Evolutionary conservation across 2,797 vertebrate species (phyloP), one percentile per base, ranked within the genome.

Genomic region (Rallus crepitans): DNA sequence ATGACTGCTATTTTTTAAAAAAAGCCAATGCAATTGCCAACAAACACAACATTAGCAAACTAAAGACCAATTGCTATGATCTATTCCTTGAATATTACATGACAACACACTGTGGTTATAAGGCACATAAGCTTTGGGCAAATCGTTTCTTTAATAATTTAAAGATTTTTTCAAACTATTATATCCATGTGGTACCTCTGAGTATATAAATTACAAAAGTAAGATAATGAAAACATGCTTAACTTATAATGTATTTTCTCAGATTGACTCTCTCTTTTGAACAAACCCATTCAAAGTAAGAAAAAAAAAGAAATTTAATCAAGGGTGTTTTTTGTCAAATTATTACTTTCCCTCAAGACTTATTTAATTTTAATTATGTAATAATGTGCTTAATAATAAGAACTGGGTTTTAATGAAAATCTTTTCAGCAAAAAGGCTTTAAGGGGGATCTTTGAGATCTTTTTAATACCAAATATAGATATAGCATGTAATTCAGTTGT

Each of bases 311-410:
- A 93, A 89, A 86, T 35, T 65, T 84, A 90, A 95, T 90, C 63
- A 93, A 71, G 88, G 17, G 55, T 42, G 8, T 83, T 79, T 92
- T 92, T 90, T 73, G 56, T 82, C 55, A 77, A 94, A 85, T 84
- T 96, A 90, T 81, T 93, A 76, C 70, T 96, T 93, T 85, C 81
- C 69, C 90, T 24, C 75, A 94, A 94, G 90, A 93, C 71, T 94
- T 90, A 90, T 65, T 94, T 94, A 94, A 94, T 96, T 96, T 97
- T 96, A 96, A 96, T 96, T 92, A 89, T 75, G 39, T 75, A 93
- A 82, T 96, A 93, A 95, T 72, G 25, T 92, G 72, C 61, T 94
- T 96, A 96, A 95, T 95, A 94, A 83, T 61, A 94, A 86, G 86
- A 89, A 40, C 65, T 33, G 39, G 7, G 31, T 70, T 95, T 94